phyloP scores from a whole-genome alignment of 1,140 invertebrate species.

The Drosophila pachea region DNA sequence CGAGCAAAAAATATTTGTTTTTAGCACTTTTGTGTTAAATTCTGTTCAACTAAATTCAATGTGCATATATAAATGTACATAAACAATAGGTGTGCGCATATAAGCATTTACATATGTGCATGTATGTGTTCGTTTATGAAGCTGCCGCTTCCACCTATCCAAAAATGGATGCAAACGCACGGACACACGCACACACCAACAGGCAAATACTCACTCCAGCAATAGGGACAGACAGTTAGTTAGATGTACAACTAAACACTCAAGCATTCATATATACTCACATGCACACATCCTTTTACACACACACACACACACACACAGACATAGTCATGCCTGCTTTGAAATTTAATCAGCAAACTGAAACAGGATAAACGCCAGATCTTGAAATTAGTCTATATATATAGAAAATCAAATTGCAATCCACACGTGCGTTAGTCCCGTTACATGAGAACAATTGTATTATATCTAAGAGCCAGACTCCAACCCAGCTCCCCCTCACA shows the following conservation, averaged over 20 bases:
- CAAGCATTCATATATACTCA: constrained; percentile 8
- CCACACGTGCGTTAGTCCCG: constrained; percentile 54
- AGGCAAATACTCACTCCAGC: too few species aligned
- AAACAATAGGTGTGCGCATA: too few species aligned
- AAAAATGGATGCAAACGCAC: neutral
- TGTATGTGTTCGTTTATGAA: neutral
- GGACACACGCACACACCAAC: too few species aligned
- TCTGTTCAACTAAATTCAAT: constrained; percentile 18
- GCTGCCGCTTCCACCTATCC: too few species aligned
- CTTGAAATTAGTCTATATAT: constrained; percentile 19
- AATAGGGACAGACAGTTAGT: too few species aligned
- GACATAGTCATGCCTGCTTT: constrained; percentile 14
- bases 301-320: constrained; percentile 7
- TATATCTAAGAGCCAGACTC: constrained; percentile 54
- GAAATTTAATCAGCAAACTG: constrained; percentile 11
- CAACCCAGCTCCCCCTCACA: constrained; percentile 10
- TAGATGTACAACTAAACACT: too few species aligned
- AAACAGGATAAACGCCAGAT: constrained; percentile 7
- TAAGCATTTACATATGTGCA: too few species aligned
- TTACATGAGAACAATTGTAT: constrained; percentile 68
- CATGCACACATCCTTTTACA: constrained; percentile 1
- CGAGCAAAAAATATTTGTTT: constrained; percentile 47
- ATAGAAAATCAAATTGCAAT: constrained; percentile 46
- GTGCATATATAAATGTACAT: neutral
- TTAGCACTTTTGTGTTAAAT: constrained; percentile 44